Evolutionary conservation across 2,888 invertebrate species (phyloP).

Genomic region (Acleris literana): DNA sequence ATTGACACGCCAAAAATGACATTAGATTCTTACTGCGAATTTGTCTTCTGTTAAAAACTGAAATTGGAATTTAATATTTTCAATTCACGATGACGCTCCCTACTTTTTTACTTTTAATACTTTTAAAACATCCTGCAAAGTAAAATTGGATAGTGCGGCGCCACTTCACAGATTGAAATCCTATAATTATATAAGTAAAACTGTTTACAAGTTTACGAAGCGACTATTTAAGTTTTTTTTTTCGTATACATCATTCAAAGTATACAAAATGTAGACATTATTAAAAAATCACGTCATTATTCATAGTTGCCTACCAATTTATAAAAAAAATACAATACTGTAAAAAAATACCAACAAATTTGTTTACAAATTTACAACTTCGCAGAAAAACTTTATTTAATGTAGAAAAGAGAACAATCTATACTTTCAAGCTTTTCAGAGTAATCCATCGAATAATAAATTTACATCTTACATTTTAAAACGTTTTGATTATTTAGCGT

Average conservation of each 20-base stretch:
- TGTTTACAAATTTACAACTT: neutral
- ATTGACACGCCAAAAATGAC: no score
- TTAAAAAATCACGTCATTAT: slow-evolving; percentile 4
- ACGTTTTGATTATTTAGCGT: slow-evolving; percentile 56
- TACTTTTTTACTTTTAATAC: no score
- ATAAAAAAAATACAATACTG: slow-evolving; percentile 3
- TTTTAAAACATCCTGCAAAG: no score
- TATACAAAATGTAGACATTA: slow-evolving; percentile 1
- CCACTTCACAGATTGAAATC: no score
- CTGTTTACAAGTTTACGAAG: neutral
- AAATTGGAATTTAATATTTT: no score
- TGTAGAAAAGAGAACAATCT: slow-evolving; percentile 1
- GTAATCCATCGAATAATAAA: slow-evolving; percentile 44
- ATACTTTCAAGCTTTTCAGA: slow-evolving; percentile 24
- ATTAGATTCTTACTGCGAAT: no score
- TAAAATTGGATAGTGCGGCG: no score
- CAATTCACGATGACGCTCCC: no score
- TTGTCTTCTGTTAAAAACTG: no score
- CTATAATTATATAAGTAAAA: neutral
- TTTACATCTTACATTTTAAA: slow-evolving; percentile 52
- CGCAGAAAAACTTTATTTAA: neutral
- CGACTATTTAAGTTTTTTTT: neutral
- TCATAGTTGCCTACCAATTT: neutral
- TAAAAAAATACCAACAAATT: neutral
- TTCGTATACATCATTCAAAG: slow-evolving; percentile 1